Percentiles rank a stretch among this genome's conserved stretches.
Evolutionary conservation across 2,797 vertebrate genomes (phyloP).

Genomic region (Apodemus agrarius): DNA sequence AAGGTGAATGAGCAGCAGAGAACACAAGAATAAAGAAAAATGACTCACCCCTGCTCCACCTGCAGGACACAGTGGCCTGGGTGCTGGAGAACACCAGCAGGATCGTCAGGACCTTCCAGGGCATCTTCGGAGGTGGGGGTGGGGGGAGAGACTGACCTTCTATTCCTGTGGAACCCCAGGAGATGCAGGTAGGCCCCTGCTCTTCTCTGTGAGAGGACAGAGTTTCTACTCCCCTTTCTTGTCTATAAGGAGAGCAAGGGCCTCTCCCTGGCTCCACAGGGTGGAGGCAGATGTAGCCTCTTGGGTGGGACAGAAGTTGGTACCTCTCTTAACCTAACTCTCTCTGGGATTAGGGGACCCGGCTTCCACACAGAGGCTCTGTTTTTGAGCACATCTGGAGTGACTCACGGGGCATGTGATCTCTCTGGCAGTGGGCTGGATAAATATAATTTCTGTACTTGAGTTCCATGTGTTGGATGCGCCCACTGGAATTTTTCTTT

Average conservation of each 20-base stretch:
- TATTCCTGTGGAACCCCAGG: not conserved
- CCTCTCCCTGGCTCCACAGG: slow-evolving; percentile 66
- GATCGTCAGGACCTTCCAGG: slow-evolving; percentile 84
- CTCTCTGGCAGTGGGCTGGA: slow-evolving; percentile 87
- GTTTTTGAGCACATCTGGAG: slow-evolving; percentile 91
- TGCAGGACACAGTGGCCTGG: slow-evolving; percentile 83
- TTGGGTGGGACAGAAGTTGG: slow-evolving; percentile 76
- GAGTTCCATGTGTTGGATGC: slow-evolving; percentile 87
- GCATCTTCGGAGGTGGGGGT: slow-evolving; percentile 81
- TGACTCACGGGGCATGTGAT: slow-evolving; percentile 90
- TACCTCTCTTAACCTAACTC: slow-evolving; percentile 83
- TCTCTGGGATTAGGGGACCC: slow-evolving; percentile 85
- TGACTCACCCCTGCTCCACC: slow-evolving; percentile 89
- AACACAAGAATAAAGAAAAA: not conserved
- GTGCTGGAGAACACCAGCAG: slow-evolving; percentile 86
- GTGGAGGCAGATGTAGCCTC: slow-evolving; percentile 72
- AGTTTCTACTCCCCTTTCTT: slow-evolving; percentile 59
- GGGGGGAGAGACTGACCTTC: not conserved
- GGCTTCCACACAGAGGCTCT: slow-evolving; percentile 87
- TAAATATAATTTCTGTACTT: slow-evolving; percentile 89
- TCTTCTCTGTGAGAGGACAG: not conserved
- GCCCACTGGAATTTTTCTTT: slow-evolving; percentile 87
- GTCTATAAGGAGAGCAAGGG: slow-evolving; percentile 68
- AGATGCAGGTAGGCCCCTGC: slow-evolving; percentile 29
- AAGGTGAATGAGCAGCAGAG: not conserved